phyloP scores from a whole-genome alignment of 2,113 vertebrate species.

The Gobiocypris rarus region DNA sequence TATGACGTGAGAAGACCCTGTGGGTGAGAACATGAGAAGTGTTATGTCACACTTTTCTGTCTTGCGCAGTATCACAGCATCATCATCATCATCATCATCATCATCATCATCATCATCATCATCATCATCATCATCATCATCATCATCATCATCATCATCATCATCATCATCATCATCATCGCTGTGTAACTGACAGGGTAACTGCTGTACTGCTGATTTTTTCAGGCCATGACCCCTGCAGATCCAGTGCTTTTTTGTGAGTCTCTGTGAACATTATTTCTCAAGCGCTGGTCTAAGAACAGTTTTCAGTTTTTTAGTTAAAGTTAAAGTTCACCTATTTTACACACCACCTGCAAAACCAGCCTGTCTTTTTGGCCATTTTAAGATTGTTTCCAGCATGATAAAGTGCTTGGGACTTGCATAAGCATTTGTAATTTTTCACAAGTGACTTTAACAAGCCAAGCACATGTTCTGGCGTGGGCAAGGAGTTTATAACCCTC shows the following conservation, averaged over 20 bases:
- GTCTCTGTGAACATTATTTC: not conserved
- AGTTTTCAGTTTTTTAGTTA: too few species aligned
- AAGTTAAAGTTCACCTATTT: conserved; percentile 25
- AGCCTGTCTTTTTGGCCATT: not conserved
- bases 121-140: conserved; percentile 5
- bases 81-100: conserved; percentile 14
- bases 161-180: conserved; percentile 6
- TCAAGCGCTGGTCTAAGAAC: not conserved
- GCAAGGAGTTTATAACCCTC: conserved; percentile 23
- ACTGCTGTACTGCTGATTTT: not conserved
- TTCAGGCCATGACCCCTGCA: not conserved
- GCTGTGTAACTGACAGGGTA: not conserved
- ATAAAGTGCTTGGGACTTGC: conserved; percentile 15
- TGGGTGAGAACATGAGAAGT: not conserved
- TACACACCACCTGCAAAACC: conserved; percentile 10
- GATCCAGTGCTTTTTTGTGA: not conserved
- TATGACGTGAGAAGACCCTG: not conserved
- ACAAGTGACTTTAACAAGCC: conserved; percentile 46
- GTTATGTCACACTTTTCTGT: conserved; percentile 15
- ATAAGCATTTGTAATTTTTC: conserved; percentile 37
- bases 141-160: conserved; percentile 10
- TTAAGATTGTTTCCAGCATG: not conserved
- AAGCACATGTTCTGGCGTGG: conserved; percentile 33
- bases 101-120: conserved; percentile 1
- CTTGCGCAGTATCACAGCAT: conserved; percentile 7